Conservation (phyloP, 2,888 invertebrate species). For the Acanthoscelides obtectus region DNA sequence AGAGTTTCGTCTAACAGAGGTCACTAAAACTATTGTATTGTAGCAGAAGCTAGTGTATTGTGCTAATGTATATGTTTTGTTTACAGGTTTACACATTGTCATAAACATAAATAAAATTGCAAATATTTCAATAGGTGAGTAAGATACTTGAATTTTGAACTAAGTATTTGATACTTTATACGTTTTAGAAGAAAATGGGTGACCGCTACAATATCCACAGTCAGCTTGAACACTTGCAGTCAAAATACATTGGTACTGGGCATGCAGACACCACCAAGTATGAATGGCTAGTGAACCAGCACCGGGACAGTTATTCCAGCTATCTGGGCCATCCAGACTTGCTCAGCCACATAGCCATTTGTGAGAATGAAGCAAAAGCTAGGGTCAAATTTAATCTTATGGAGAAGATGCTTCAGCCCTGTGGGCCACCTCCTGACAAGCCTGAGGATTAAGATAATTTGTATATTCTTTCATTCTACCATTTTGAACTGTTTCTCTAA, state of each 20-base stretch:
- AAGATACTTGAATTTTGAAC: too few relatives aligned
- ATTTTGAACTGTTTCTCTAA: too few relatives aligned
- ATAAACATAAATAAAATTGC: too few relatives aligned
- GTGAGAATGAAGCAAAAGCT: slow-evolving; percentile 96
- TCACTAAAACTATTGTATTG: too few relatives aligned
- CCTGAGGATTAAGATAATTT: slow-evolving; percentile 68
- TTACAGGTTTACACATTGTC: too few relatives aligned
- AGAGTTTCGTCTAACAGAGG: too few relatives aligned
- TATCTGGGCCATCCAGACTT: slow-evolving; percentile 96
- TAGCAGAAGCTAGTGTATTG: too few relatives aligned
- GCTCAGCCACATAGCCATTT: slow-evolving; percentile 87
- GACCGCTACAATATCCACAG: slow-evolving; percentile 99
- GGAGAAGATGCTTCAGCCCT: slow-evolving; percentile 98
- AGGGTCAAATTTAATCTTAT: slow-evolving; percentile 92
- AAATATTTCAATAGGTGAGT: too few relatives aligned
- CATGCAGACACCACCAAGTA: slow-evolving; percentile 97
- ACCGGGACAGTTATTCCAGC: slow-evolving; percentile 91
- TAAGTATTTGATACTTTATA: too few relatives aligned
- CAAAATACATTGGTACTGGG: slow-evolving; percentile 98
- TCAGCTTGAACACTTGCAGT: slow-evolving; percentile 97
- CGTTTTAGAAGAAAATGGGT: slow-evolving; percentile 81
- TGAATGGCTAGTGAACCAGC: slow-evolving; percentile 98
- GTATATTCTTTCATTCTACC: background rate
- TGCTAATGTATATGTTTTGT: too few relatives aligned
- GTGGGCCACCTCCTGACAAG: slow-evolving; percentile 97